Base-by-base conservation (phyloP, 2,888 invertebrate genomes). In the Caenorhabditis parvicauda region DNA sequence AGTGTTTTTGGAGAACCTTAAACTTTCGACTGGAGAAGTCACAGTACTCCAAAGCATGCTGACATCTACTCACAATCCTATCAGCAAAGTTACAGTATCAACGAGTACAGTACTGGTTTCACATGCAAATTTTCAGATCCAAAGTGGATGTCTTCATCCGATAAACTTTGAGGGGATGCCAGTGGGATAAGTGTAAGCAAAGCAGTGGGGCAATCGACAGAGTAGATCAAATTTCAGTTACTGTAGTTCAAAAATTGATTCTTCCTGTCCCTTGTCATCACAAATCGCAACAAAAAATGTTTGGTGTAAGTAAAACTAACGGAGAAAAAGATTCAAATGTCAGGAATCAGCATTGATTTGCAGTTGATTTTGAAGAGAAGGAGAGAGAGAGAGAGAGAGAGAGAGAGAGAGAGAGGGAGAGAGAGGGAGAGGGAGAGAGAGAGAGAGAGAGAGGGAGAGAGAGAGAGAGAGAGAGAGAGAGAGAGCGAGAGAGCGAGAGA, bases 361-460 rank as follows among this genome's bases (percentile, higher is more conserved):
- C 14, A 46, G 22, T 14, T 25, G 32, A 25, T 27, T 32, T 2
- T 21, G 29, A 32, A 27, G 12, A 45, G 29, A 43, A 14, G 35
- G 27, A 51, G 35, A 32, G 43, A 22, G 27, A 50, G 22, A 24
- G 37, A 39, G 39, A 22, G 17, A n/a, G n/a, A 22, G 32, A 53
- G 37, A 27, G 45, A 39, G 37, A 38, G 25, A 27, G 21, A 28
- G 28, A 38, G 24, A 35, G 17, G 42, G 27, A 37, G 51, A 37
- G 43, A 12, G 32, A 44, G 28, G 44, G 37, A 52, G 27, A 32
- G 21, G 44, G 44, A 44, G 37, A 27, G 37, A 32, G 43, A n/a
- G 43, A 51, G 44, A 28, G 46, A 53, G 35, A 38, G 38, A 35
- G 44, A 35, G 37, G 53, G 44, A 43, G 53, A 38, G 53, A 21